Conservation (phyloP, 2,113 vertebrate species). For the Fulmarus glacialis region DNA sequence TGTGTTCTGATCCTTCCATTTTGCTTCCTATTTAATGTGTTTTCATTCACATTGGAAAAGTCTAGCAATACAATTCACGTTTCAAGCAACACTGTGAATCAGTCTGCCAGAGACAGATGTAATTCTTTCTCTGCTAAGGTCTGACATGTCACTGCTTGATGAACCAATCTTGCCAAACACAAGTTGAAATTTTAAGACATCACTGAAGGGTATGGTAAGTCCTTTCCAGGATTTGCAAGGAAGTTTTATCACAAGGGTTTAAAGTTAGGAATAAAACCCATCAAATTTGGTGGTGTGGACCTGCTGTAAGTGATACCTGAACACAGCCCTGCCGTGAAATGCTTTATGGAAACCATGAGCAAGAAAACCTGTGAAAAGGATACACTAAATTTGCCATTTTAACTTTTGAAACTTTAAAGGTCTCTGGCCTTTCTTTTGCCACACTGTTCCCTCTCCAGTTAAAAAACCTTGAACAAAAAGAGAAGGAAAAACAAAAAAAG, state of each 20-base stretch:
- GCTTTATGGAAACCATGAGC: background rate
- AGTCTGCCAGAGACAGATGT: background rate
- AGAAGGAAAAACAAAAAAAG: background rate
- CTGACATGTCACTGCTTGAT: conserved; percentile 1
- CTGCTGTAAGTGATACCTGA: background rate
- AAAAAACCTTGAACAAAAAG: background rate
- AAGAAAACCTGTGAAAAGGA: background rate
- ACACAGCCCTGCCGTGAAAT: background rate
- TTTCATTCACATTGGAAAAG: conserved; percentile 25
- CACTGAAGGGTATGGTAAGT: background rate
- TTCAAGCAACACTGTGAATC: background rate
- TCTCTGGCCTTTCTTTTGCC: background rate
- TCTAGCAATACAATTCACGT: background rate
- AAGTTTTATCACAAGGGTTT: background rate
- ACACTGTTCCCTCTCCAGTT: background rate
- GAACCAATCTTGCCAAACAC: conserved; percentile 14
- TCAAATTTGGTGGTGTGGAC: background rate
- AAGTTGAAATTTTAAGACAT: conserved; percentile 13
- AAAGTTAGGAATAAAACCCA: background rate
- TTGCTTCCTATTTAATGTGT: background rate
- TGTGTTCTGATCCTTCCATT: background rate
- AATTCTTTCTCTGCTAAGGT: conserved; percentile 3
- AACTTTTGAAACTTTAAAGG: background rate
- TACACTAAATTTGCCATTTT: background rate
- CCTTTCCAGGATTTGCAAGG: background rate